Evolutionary conservation across 1,140 invertebrate genomes (phyloP).

Genomic region (Calosoma granatense): DNA sequence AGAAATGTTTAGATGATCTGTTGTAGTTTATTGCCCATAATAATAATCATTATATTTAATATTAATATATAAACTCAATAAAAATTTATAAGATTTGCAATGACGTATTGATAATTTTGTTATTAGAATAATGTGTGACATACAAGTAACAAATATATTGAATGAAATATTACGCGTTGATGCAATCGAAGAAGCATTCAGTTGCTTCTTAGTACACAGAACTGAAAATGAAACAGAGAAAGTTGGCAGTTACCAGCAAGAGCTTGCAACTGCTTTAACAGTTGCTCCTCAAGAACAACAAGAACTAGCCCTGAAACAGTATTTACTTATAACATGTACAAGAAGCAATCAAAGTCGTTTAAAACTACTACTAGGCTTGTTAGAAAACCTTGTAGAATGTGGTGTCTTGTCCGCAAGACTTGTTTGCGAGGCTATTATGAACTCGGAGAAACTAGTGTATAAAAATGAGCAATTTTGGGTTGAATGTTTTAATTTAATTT

Average conservation of each 20-base stretch:
- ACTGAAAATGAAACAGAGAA: slow-evolving; percentile 55
- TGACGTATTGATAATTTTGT: slow-evolving; percentile 8
- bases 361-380: slow-evolving; percentile 56
- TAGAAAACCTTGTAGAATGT: slow-evolving; percentile 61
- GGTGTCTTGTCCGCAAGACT: slow-evolving; percentile 56
- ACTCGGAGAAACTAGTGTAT: slow-evolving; percentile 66
- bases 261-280: slow-evolving; percentile 41
- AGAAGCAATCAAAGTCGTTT: slow-evolving; percentile 60
- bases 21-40: too few relatives aligned
- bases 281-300: slow-evolving; percentile 53
- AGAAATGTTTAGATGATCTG: too few relatives aligned
- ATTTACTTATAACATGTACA: slow-evolving; percentile 54
- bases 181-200: slow-evolving; percentile 76
- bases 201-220: slow-evolving; percentile 69
- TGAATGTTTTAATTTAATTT: slow-evolving; percentile 74
- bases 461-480: slow-evolving; percentile 78
- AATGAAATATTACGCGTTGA: slow-evolving; percentile 68
- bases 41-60: too few relatives aligned
- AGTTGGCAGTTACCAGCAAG: slow-evolving; percentile 51
- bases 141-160: slow-evolving; percentile 49
- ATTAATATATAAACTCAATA: too few relatives aligned
- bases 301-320: slow-evolving; percentile 59
- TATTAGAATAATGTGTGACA: slow-evolving; percentile 45
- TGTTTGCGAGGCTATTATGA: slow-evolving; percentile 75
- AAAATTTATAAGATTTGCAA: slow-evolving; percentile 3